Conservation (phyloP, 2,113 vertebrate genomes). For the Butorides virescens region DNA sequence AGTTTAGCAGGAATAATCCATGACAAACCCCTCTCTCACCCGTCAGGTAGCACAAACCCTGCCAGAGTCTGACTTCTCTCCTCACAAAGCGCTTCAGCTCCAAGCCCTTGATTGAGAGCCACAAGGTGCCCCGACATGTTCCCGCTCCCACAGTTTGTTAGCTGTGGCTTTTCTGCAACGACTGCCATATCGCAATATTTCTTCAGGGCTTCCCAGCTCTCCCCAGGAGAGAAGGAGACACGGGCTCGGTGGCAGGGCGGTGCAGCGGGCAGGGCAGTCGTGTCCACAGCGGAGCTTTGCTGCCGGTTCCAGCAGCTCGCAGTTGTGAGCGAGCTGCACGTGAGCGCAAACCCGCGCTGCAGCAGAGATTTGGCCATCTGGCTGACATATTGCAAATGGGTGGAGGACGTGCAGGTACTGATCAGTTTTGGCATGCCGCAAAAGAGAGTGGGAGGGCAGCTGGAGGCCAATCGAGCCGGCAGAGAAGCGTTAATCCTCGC, state of each 20-base stretch:
- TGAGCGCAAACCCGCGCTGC: background rate
- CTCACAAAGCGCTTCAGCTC: background rate
- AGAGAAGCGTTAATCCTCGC: accelerated
- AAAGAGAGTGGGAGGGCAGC: background rate
- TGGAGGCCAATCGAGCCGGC: background rate
- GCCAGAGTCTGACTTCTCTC: background rate
- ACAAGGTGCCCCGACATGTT: background rate
- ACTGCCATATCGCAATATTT: background rate
- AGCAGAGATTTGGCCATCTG: background rate
- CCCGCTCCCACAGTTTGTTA: background rate
- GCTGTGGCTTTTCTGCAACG: background rate
- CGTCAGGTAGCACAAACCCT: background rate
- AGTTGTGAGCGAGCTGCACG: background rate
- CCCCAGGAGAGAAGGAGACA: background rate
- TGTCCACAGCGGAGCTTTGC: background rate
- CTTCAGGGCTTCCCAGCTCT: conserved; percentile 4
- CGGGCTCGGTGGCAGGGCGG: background rate
- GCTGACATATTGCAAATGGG: background rate
- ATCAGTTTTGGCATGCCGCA: background rate
- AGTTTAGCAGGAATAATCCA: background rate
- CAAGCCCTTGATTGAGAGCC: background rate
- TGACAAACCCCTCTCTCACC: background rate
- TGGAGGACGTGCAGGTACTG: background rate
- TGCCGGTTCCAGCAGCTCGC: background rate
- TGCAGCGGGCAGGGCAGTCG: background rate